Base-by-base conservation (phyloP, 2,113 vertebrate genomes). In the Gallinago jamesoni region DNA sequence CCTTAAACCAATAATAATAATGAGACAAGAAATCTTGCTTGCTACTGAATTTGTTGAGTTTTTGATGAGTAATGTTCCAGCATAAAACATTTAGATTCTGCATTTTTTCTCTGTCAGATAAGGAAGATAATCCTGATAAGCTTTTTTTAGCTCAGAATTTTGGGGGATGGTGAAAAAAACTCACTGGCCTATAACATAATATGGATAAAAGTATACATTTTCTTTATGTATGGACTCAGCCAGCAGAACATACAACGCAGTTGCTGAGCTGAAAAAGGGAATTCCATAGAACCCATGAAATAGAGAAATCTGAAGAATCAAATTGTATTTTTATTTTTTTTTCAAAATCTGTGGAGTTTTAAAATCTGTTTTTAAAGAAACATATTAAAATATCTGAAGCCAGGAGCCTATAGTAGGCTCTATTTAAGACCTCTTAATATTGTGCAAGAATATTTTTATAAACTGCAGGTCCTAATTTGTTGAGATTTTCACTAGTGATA, bases 151-250 rank as follows among this genome's bases (percentile, higher is more conserved):
- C 30, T 89, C 39, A 0, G 1, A 59, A 25, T 64, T 82, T 69
- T 31, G 1, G 30, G 17, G 10, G 5, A 48, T 14, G 14, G 48
- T 3, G 60, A 17, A n/a, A n/a, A 57, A 50, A 0, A 0, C 21
- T 7, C 17, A 13, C 33, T 68, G 31, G 6, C 8, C 45, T 59
- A 6, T 45, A 81, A 43, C 24, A 22, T 84, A 60, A 37, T 48
- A 84, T 4, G 23, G 19, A 66, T 50, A 43, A 81, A 87, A 52
- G 45, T 28, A 52, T 7, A 68, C 79, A 39, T 90, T 76, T 13
- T 2, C 3, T 69, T 94, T 90, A 3, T 23, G 2, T 47, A 14
- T 62, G 14, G 45, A 18, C 33, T 75, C 24, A 66, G 14, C 18
- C 39, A 94, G 72, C 2, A 2, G 10, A 83, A 70, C n/a, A 22